Evolutionary conservation across 1,140 invertebrate species (phyloP).

Genomic region (Euura lappo): DNA sequence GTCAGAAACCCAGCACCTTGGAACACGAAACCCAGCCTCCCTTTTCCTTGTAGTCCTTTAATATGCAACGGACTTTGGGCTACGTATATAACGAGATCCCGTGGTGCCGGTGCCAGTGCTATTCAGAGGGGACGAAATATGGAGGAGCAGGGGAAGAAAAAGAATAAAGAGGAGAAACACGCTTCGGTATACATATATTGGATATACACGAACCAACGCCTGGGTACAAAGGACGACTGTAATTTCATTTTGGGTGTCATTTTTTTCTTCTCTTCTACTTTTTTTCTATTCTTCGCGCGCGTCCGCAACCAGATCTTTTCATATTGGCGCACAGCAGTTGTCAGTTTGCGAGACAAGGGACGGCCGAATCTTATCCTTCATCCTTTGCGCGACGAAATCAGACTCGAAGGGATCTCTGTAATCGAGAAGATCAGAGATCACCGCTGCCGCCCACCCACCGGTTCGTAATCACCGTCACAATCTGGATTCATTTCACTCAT

Average conservation of each 20-base stretch:
- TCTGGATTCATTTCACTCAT: no score
- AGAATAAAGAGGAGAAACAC: conserved; percentile 23
- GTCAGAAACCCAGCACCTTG: conserved; percentile 52
- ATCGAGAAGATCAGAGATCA: conserved; percentile 3
- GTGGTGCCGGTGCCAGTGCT: background rate
- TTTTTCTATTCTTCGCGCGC: background rate
- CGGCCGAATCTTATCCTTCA: no score
- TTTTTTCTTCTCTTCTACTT: conserved; percentile 2
- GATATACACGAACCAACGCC: conserved; percentile 54
- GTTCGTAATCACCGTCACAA: background rate
- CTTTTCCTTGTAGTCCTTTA: background rate
- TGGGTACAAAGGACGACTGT: conserved; percentile 45
- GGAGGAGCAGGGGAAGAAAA: conserved; percentile 18
- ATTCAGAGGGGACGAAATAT: background rate
- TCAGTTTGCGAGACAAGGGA: background rate
- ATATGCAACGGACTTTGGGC: background rate
- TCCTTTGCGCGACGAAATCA: background rate
- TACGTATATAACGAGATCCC: conserved; percentile 17
- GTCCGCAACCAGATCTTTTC: conserved; percentile 24
- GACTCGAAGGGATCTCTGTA: background rate
- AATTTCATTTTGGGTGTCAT: conserved; percentile 34
- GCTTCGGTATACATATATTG: conserved; percentile 40
- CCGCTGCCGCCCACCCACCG: background rate
- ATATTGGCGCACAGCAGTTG: background rate
- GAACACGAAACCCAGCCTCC: conserved; percentile 30